Evolutionary conservation across 2,888 invertebrate genomes (phyloP).

Genomic region (Apamea anceps): DNA sequence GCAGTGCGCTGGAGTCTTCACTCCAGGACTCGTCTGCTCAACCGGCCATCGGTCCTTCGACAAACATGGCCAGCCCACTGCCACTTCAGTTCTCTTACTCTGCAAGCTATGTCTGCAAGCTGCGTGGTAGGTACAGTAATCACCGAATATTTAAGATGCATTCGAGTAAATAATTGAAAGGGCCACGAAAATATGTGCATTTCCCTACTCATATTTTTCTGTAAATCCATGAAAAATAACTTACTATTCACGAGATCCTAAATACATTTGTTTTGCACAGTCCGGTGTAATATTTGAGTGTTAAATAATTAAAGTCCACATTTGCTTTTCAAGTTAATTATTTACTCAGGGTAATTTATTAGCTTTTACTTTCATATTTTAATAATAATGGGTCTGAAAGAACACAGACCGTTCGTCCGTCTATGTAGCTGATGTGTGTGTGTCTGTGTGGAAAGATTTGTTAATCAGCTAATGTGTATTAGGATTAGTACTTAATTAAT

Average conservation of each 20-base stretch:
- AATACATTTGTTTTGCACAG: conserved; percentile 22
- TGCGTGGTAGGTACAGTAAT: too few relatives aligned
- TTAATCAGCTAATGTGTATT: conserved; percentile 40
- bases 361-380: conserved; percentile 20
- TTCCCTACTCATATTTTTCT: not conserved
- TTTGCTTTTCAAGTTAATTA: conserved; percentile 55
- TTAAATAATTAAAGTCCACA: conserved; percentile 43
- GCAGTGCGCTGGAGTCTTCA: too few relatives aligned
- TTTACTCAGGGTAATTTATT: conserved; percentile 53
- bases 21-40: too few relatives aligned
- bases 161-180: not conserved
- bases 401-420: too few relatives aligned
- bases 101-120: too few relatives aligned
- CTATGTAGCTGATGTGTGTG: too few relatives aligned
- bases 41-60: too few relatives aligned
- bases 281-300: conserved; percentile 54
- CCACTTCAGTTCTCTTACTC: too few relatives aligned
- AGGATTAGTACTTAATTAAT: not conserved
- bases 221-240: not conserved
- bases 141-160: too few relatives aligned
- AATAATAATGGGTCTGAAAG: not conserved
- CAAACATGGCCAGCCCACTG: too few relatives aligned
- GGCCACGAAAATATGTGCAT: not conserved
- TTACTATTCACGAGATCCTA: conserved; percentile 8
- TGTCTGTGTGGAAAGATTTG: conserved; percentile 36